Evolutionary conservation across 2,888 invertebrate genomes (phyloP).

Genomic region (Athalia rosae): DNA sequence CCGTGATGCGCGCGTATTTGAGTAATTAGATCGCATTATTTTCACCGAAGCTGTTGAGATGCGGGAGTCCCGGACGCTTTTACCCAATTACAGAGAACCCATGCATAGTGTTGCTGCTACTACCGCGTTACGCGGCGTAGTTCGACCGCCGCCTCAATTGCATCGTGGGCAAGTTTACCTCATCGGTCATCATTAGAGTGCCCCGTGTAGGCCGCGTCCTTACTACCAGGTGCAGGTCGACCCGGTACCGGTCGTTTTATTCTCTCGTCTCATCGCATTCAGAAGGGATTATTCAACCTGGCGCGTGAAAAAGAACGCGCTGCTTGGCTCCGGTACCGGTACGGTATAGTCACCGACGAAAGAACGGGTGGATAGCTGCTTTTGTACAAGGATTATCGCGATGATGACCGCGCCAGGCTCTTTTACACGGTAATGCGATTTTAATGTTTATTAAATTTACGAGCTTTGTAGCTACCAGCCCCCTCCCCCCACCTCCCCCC

Average conservation of each 20-base stretch:
- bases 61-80: too few relatives aligned
- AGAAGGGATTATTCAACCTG: slow-evolving; percentile 39
- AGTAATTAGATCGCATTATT: too few relatives aligned
- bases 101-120: background rate
- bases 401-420: slow-evolving; percentile 53
- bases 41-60: too few relatives aligned
- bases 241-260: slow-evolving; percentile 22
- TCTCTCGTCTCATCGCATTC: slow-evolving; percentile 19
- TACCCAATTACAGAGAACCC: background rate
- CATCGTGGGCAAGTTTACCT: slow-evolving; percentile 1
- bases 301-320: slow-evolving; percentile 34
- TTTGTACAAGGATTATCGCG: slow-evolving; percentile 55
- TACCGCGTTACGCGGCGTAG: slow-evolving; percentile 24
- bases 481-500: background rate
- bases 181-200: slow-evolving; percentile 48
- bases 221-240: slow-evolving; percentile 37
- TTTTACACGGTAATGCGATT: slow-evolving; percentile 54
- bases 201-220: slow-evolving; percentile 21
- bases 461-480: slow-evolving; percentile 30
- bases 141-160: slow-evolving; percentile 3
- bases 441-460: slow-evolving; percentile 51
- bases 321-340: slow-evolving; percentile 1
- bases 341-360: background rate
- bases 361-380: slow-evolving; percentile 49
- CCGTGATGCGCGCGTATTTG: too few relatives aligned